Percentiles rank a stretch among this genome's conserved stretches.
These are phyloP conservation scores for Neopipo cinnamomea DNA, from an alignment of 2,113 vertebrate species.

Conservation along the genomic window DNA sequence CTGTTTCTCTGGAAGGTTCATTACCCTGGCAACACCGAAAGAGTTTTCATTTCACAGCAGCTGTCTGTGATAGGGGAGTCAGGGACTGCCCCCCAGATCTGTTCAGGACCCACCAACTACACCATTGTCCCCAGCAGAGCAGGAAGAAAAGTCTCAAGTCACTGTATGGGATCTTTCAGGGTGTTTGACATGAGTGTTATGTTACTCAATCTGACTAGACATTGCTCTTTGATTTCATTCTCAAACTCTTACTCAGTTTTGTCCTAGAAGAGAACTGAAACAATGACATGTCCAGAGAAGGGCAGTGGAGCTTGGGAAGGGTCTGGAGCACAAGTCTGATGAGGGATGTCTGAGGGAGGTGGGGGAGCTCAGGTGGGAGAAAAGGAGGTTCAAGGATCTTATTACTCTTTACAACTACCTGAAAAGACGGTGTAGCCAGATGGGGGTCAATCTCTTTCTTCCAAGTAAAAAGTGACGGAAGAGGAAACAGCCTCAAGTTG, in stretches of 20 bases:
- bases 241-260: background rate
- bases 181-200: rapidly evolving
- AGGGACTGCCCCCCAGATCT: background rate
- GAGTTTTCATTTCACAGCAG: background rate
- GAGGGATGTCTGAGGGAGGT: background rate
- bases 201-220: background rate
- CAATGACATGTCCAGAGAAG: background rate
- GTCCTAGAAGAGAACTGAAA: background rate
- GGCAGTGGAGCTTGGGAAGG: background rate
- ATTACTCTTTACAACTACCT: background rate
- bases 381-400: background rate
- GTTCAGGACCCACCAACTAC: background rate
- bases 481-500: background rate
- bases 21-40: background rate
- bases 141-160: background rate
- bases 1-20: background rate
- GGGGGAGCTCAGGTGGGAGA: background rate
- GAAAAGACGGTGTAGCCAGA: background rate
- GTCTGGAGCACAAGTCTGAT: background rate
- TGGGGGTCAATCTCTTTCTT: background rate
- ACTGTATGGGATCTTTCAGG: background rate
- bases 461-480: background rate
- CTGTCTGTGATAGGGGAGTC: background rate
- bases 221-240: background rate
- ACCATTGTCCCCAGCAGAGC: background rate